phyloP scores from a whole-genome alignment of 2,113 vertebrate species.

The Lampris incognitus region DNA sequence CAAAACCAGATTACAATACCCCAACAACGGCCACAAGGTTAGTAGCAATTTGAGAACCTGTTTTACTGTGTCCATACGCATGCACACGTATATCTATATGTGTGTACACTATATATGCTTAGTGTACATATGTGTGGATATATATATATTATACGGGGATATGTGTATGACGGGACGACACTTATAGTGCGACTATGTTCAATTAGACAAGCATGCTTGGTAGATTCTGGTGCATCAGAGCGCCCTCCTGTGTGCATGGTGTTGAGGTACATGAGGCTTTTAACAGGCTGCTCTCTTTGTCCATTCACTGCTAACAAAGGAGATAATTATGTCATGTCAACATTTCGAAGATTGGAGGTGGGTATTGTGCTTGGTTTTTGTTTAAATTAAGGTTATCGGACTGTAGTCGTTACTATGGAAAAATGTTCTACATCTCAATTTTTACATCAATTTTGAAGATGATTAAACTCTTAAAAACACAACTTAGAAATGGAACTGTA shows the following conservation, averaged over 20 bases:
- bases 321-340: constrained; percentile 97
- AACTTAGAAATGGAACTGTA: not conserved
- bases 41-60: constrained; percentile 60
- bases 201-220: not conserved
- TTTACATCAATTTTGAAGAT: not conserved
- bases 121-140: not conserved
- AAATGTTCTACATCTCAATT: not conserved
- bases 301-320: constrained; percentile 96
- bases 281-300: constrained; percentile 80
- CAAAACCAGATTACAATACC: constrained; percentile 98
- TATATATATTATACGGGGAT: too few species aligned
- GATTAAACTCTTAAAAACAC: not conserved
- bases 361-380: constrained; percentile 75
- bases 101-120: not conserved
- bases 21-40: constrained; percentile 94
- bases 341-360: constrained; percentile 99
- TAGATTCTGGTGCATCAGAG: constrained; percentile 20
- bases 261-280: constrained; percentile 49
- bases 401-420: not conserved
- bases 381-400: not conserved
- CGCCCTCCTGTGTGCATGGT: constrained; percentile 59
- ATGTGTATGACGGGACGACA: too few species aligned
- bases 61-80: not conserved
- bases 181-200: too few species aligned
- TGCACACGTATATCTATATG: not conserved